Evolutionary conservation across 2,888 invertebrate species (phyloP), one percentile per base, ranked within the genome.

Genomic region (Hypsopygia costalis): DNA sequence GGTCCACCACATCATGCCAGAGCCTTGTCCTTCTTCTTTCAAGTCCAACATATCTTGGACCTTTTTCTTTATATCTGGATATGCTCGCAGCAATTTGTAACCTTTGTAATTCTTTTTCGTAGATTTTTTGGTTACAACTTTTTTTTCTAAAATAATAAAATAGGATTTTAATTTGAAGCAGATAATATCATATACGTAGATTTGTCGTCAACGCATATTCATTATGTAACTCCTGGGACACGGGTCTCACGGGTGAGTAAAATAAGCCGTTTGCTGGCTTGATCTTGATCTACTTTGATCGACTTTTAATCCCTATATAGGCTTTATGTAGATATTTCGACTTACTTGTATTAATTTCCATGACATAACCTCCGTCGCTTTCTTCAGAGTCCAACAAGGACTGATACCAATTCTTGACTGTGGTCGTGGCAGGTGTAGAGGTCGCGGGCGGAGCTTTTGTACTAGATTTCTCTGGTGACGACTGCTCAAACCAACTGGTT

Each of bases 31-130:
- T 7, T 89, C 90, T 30, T 90, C 89, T 43, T 85, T 76, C 31
- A 90, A 60, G 22, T 87, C 86, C 44, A 87, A 48, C 58, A 90
- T 64, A 22, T 86, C 81, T 22, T 75, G 73, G 10, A 90, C 77
- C 51, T 90, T 88, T 81, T 82, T 82, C 37, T 66, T 68, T 1
- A 61, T 65, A 32, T 89, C 86, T 5, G 86, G 80, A 49, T 75
- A 82, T 5, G 82, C 67, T 34, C 89, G 67, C 5, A 91, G 51
- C 20, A 91, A 59, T 56, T 91, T 91, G 59, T 85, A 90, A 16
- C 91, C 91, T 62, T 86, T 90, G 55, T 91, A 91, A 47, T 72
- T 90, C 57, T 81, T 88, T 59, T 78, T 87, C 6, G 77, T 43
- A 4, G 80, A 57, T 47, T 85, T 88, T 55, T 81, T 87, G 22